These are phyloP conservation scores for Nebria ingens DNA, from an alignment of 1,140 invertebrate genomes.

Conservation along the genomic window DNA sequence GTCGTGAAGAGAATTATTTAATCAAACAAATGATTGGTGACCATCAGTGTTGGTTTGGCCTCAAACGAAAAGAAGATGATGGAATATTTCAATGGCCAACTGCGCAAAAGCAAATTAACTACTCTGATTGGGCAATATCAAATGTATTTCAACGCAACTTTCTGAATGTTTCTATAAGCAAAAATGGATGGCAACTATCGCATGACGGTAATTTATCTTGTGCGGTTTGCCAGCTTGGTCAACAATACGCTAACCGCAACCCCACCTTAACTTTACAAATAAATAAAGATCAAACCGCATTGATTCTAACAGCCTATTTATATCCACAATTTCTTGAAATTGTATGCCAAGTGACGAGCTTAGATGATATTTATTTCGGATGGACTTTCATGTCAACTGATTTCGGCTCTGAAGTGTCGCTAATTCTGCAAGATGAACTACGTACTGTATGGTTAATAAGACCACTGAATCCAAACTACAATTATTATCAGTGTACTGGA, in stretches of 20 bases:
- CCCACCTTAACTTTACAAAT: conserved; percentile 20
- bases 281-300: conserved; percentile 15
- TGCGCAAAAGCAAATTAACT: not conserved
- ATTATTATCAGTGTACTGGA: not conserved
- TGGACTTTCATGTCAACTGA: conserved; percentile 16
- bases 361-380: conserved; percentile 19
- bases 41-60: not conserved
- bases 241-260: conserved; percentile 9
- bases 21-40: not conserved
- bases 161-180: not conserved
- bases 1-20: not conserved
- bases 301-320: conserved; percentile 18
- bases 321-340: conserved; percentile 1
- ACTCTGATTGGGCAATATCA: not conserved
- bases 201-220: not conserved
- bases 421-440: no score
- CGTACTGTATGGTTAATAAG: not conserved
- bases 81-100: not conserved
- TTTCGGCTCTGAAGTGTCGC: no score
- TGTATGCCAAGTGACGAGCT: conserved; percentile 17
- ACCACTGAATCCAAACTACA: not conserved
- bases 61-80: not conserved
- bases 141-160: not conserved
- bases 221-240: conserved; percentile 3
- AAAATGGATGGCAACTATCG: not conserved